Evolutionary conservation across 2,888 invertebrate species (phyloP), one percentile per base, ranked within the genome.

Genomic region (Elaeidobius kamerunicus): DNA sequence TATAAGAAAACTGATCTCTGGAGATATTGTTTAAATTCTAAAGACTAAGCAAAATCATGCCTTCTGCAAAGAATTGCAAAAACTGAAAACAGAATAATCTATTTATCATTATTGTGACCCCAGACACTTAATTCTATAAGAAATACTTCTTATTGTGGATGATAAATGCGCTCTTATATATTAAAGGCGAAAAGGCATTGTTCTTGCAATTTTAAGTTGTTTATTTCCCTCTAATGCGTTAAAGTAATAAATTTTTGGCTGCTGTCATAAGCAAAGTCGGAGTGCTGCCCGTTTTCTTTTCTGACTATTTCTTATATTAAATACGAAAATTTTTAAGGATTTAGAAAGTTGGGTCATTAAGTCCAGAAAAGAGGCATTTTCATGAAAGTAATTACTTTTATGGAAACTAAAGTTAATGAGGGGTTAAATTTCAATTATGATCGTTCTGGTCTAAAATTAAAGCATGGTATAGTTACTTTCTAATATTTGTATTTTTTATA

Each of bases 301-400:
- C 41, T 28, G 20, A 38, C 40, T 17, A 61, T 61, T 63, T 56
- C 61, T 61, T 60, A 59, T 63, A 61, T 58, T 59, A 61, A 61
- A 63, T 60, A 58, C 52, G 44, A 49, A 49, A 55, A 60, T 61
- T 59, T 57, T 52, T 38, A 32, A 45, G 34, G 56, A 47, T 48
- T 48, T 53, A 30, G 48, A 53, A 53, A 53, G 38, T 53, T 48
- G 15, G 34, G 20, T 44, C 53, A 43, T 53, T 53, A 53, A 43
- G 43, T 42, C 43, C 38, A 43, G 43, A 53, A 53, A 38, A 32
- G 52, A 17, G 64, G 61, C 68, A 69, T 70, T 69, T 17, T 78
- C 55, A 83, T 88, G 88, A 91, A 76, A 88, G 88, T 63, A 90
- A 90, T 76, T 80, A 83, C 65, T 83, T 92, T 76, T 86, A 85